Evolutionary conservation across 37 sponge, comb jelly and placozoan species (phyloP).

Genomic region (Chondrilla cf. caribensis): DNA sequence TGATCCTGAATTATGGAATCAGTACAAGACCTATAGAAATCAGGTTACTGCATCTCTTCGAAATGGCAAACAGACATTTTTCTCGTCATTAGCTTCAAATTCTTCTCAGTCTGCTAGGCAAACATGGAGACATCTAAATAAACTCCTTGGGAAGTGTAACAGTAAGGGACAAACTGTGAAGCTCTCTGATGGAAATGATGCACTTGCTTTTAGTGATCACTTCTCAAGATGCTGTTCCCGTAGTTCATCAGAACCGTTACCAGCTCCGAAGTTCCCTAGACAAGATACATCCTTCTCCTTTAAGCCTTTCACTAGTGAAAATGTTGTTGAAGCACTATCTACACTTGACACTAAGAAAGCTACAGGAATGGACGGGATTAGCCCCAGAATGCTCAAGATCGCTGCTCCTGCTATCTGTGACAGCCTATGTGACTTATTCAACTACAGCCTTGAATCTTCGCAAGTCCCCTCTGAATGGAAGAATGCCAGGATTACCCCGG

Average conservation of each 20-base stretch:
- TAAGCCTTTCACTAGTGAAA: background rate
- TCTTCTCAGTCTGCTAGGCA: background rate
- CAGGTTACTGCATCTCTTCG: background rate
- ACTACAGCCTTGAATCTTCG: background rate
- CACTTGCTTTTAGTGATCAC: too few species aligned
- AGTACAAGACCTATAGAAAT: background rate
- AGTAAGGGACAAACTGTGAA: background rate
- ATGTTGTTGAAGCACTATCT: background rate
- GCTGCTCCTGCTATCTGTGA: background rate
- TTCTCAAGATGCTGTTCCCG: too few species aligned
- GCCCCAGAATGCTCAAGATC: background rate
- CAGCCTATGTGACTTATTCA: background rate
- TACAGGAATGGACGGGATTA: background rate
- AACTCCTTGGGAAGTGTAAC: background rate
- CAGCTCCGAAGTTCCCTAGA: background rate
- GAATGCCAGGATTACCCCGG: background rate
- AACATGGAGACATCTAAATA: background rate
- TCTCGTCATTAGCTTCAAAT: background rate
- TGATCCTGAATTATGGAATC: background rate
- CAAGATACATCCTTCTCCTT: background rate
- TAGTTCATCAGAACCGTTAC: too few species aligned
- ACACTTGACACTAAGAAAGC: background rate
- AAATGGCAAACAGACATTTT: background rate
- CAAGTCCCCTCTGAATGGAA: slow-evolving; percentile 16
- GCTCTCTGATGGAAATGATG: too few species aligned